phyloP scores from a whole-genome alignment of 2,797 vertebrate species.

The Echeneis naucrates region DNA sequence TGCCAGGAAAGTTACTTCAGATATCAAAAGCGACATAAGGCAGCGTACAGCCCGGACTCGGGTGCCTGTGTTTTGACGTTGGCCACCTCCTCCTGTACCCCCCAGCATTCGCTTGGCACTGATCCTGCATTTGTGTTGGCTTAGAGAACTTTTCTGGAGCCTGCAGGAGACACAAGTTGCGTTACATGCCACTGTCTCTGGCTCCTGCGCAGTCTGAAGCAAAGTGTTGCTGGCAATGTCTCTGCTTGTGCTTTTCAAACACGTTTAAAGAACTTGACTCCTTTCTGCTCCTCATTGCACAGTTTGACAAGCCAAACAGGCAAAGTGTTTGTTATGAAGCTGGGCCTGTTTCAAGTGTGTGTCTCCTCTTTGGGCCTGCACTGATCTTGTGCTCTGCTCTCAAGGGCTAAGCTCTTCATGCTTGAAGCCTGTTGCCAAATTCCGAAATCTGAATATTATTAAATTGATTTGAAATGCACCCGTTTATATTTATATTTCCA shows the following conservation, averaged over 20 bases:
- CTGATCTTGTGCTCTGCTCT: conserved; percentile 24
- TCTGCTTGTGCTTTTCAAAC: conserved; percentile 49
- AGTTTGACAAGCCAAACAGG: conserved; percentile 53
- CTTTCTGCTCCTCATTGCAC: conserved; percentile 45
- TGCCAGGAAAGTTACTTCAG: conserved; percentile 16
- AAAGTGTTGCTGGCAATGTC: conserved; percentile 37
- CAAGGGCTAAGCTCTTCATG: conserved; percentile 9
- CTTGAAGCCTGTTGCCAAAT: not conserved
- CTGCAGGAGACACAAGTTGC: conserved; percentile 33
- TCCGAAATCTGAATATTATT: conserved; percentile 18
- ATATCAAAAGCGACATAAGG: conserved; percentile 27
- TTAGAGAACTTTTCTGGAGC: conserved; percentile 40
- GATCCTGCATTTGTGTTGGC: conserved; percentile 38
- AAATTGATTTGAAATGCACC: conserved; percentile 4
- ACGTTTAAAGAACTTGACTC: conserved; percentile 55
- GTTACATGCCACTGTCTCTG: conserved; percentile 33
- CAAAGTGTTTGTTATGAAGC: conserved; percentile 36
- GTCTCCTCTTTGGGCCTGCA: conserved; percentile 33
- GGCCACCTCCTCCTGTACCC: conserved; percentile 29
- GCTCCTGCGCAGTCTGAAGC: conserved; percentile 13
- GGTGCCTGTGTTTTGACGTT: conserved; percentile 30
- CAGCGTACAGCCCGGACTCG: conserved; percentile 13
- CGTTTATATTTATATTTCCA: not conserved
- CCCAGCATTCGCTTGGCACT: conserved; percentile 43
- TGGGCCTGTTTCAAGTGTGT: conserved; percentile 40